Evolutionary conservation across 2,888 invertebrate genomes (phyloP).

Genomic region (Tipula unca): DNA sequence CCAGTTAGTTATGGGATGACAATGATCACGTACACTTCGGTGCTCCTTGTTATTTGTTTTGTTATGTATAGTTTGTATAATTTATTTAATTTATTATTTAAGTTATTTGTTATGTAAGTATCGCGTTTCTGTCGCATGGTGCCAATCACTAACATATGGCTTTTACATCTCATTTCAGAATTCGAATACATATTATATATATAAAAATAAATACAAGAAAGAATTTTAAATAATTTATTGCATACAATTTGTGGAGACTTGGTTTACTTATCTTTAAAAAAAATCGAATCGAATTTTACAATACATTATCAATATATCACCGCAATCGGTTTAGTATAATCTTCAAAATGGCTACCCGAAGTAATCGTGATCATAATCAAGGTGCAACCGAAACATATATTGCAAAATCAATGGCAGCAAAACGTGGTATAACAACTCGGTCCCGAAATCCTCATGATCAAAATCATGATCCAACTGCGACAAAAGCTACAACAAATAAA

Average conservation of each 20-base stretch:
- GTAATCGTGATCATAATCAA: not conserved
- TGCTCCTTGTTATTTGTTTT: not conserved
- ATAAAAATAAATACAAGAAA: no score
- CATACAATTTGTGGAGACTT: not conserved
- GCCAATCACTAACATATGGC: not conserved
- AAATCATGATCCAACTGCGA: constrained; percentile 33
- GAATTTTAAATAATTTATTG: not conserved
- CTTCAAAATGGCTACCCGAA: not conserved
- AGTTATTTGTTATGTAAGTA: not conserved
- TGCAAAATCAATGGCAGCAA: not conserved
- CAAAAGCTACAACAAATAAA: constrained; percentile 45
- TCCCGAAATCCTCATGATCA: constrained; percentile 32
- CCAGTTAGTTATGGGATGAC: not conserved
- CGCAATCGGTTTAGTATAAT: not conserved
- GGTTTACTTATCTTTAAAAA: no score
- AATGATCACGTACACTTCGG: not conserved
- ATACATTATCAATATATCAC: not conserved
- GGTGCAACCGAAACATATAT: not conserved
- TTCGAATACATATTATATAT: not conserved
- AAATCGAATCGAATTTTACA: not conserved
- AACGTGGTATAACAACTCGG: constrained; percentile 1
- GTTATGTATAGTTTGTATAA: not conserved
- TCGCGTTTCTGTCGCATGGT: not conserved
- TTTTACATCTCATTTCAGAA: not conserved
- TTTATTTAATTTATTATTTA: not conserved